Evolutionary conservation across 2,113 vertebrate genomes (phyloP).

Genomic region (Vireo altiloquus): DNA sequence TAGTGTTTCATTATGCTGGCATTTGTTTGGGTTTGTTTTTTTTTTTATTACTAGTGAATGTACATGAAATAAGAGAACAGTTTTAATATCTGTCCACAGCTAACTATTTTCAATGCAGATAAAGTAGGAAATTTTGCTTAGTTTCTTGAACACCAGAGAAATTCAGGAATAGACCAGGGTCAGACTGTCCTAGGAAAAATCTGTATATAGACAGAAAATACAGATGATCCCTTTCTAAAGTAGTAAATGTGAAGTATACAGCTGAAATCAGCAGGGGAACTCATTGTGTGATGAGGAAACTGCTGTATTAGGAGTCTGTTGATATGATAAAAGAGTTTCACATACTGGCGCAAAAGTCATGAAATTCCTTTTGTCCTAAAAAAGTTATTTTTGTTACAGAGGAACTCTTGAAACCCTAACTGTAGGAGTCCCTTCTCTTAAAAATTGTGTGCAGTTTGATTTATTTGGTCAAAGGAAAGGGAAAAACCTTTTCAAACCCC

Average conservation of each 20-base stretch:
- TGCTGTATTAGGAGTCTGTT: not conserved
- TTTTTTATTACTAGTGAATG: not conserved
- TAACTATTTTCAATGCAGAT: not conserved
- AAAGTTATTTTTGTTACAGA: not conserved
- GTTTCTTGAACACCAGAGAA: not conserved
- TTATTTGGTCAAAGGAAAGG: not conserved
- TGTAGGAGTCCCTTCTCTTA: not conserved
- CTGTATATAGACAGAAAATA: not conserved
- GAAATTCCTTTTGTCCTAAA: not conserved
- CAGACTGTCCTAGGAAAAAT: not conserved
- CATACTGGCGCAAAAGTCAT: not conserved
- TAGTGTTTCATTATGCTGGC: not conserved
- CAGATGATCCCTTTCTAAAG: not conserved
- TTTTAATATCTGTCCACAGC: not conserved
- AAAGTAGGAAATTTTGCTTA: not conserved
- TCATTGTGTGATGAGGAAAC: not conserved
- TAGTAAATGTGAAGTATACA: not conserved
- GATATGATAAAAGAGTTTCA: not conserved
- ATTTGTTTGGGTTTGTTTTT: not conserved
- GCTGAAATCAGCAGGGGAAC: not conserved
- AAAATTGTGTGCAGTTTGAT: not conserved
- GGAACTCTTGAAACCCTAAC: not conserved
- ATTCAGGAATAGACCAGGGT: not conserved
- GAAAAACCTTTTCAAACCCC: not conserved
- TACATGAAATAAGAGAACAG: rapidly evolving